phyloP scores from a whole-genome alignment of 1,140 invertebrate genomes.

The Telenomus remus region DNA sequence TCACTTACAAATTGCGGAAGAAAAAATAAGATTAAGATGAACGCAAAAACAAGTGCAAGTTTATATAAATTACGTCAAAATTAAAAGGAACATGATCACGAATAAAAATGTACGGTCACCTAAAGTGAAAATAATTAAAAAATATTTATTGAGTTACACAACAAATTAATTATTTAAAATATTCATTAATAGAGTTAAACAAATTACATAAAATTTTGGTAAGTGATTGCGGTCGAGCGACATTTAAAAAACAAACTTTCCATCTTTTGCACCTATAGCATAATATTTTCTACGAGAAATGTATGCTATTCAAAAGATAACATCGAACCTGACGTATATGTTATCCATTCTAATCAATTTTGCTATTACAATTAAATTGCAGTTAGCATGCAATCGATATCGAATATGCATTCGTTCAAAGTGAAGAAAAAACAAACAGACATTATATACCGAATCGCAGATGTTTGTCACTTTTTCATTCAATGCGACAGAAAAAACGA shows the following conservation, averaged over 20 bases:
- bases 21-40: no score
- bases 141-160: conserved; percentile 50
- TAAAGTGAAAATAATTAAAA: conserved; percentile 40
- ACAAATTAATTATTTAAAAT: conserved; percentile 43
- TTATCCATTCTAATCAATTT: conserved; percentile 20
- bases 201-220: conserved; percentile 48
- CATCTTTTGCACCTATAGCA: conserved; percentile 19
- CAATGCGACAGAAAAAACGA: neutral
- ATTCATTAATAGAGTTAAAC: conserved; percentile 46
- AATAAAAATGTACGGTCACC: conserved; percentile 24
- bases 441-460: conserved; percentile 32
- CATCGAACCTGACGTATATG: conserved; percentile 46
- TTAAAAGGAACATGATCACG: conserved; percentile 22
- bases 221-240: conserved; percentile 39
- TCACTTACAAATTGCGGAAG: neutral
- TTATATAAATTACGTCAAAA: no score
- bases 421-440: conserved; percentile 20
- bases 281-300: conserved; percentile 51
- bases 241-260: conserved; percentile 13
- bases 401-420: conserved; percentile 13
- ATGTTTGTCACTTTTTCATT: neutral
- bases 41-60: no score
- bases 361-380: conserved; percentile 25
- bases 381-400: conserved; percentile 17
- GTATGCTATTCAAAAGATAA: conserved; percentile 44